Evolutionary conservation across 2,113 vertebrate genomes (phyloP), one percentile per base, ranked within the genome.

Genomic region (Gasterosteus aculeatus): DNA sequence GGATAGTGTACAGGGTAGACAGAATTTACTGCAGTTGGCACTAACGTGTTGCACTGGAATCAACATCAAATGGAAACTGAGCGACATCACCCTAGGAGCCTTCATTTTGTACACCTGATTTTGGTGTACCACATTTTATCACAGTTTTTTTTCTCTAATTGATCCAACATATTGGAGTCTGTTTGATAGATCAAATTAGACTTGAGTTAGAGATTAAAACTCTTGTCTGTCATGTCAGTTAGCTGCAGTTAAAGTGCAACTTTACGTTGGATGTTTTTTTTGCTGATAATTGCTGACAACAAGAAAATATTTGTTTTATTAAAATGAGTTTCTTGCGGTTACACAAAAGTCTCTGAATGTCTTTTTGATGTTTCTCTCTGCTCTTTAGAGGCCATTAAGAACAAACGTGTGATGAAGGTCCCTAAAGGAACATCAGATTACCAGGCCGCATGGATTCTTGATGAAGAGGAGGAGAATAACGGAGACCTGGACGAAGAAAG

Each of bases 401-500:
- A 41, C 78, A 93, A 81, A 93, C 92, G 79, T 46, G 80, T 96
- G 56, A 97, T 94, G 91, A 98, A 95, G 81, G 98, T 99, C 63
- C 98, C 97, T 5, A 99, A 96, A 92, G 98, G 98, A 77, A 99
- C 96, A 1, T 99, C 98, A 0, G 96, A 92, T 75, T 99, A 99
- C 87, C 98, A 99, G 89, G 98, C 98, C 58, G 92, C 95, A 1
- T 99, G 98, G 98, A 99, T 99, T 76, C 84, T 97, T 70, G 95
- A 99, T 69, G 95, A 87, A 18, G 92, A 91, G 0, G 94, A 73
- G 0, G 89, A 89, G 64, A 88, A 89, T 64, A 89, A 60, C 15
- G 92, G 82, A 10, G 93, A 95, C 6, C 84, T 85, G 0, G 93
- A 95, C 5, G 95, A 93, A 0, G 92, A 95, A 78, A 93, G 92